Base-by-base conservation (phyloP, 2,113 vertebrate genomes). In the Nycticryphes semicollaris region DNA sequence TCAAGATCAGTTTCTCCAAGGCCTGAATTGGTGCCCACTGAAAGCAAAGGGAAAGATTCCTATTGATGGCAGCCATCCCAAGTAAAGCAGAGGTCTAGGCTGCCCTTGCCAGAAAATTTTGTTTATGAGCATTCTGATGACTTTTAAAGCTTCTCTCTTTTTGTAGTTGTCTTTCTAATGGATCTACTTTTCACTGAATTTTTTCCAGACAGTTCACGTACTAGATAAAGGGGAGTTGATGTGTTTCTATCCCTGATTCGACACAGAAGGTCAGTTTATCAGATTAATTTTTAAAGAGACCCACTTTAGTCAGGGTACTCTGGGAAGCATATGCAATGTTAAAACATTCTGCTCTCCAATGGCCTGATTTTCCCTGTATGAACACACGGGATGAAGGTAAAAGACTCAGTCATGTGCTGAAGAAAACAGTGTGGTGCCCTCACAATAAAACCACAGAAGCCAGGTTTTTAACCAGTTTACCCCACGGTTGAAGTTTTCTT, bases 21-120 rank as follows among this genome's bases (percentile, higher is more conserved):
- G 63, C 59, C 92, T 96, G 96, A 96, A 90, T 39, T 79, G 84
- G 51, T 90, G 90, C 90, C 93, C 75, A 94, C 10, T 90, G 59
- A 96, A 96, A 90, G 94, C 72, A 93, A 93, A 94, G 88, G 91
- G 75, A 91, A 91, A 90, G 82, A 94, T 90, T 95, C 92, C 79
- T 89, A 67, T 0, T 85, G 70, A 96, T 93, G 92, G 94, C 88
- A 93, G 60, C 24, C 1, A 2, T 87, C 90, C 94, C 88, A 94
- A 95, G 57, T 90, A 95, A 94, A 79, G 79, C 90, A 96, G 75
- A 96, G 85, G 75, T 90, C 84, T 70, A 74, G 27, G 70, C 6
- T 86, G 67, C n/a, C 70, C 63, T 57, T 70, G 94, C 87, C 93
- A 96, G 91, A 87, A 93, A 85, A 87, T 64, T 67, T 56, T 86